Base-by-base conservation (phyloP, 2,888 invertebrate genomes). In the Synergus japonicus region DNA sequence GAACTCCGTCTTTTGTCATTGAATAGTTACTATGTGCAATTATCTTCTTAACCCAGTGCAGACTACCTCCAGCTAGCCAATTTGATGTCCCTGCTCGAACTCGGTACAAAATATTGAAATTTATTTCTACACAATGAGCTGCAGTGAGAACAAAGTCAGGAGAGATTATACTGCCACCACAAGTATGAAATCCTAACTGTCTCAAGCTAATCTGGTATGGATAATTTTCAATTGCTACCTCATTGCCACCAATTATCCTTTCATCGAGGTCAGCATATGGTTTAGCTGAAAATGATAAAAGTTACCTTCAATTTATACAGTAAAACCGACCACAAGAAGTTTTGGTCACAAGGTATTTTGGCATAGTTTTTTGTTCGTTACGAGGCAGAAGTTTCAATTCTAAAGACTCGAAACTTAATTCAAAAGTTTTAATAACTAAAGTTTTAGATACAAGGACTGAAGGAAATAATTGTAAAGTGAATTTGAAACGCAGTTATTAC, bases 171-270 rank as follows among this genome's bases (percentile, higher is more conserved):
- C 58, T 58, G 18, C 58, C 58, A 18, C 58, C 58, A 18, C 58
- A 58, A n/a, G 64, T 41, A 12, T 77, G 77, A 0, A 89, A 86
- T 1, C 93, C 93, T 12, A 86, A 83, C 41, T 85, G 87, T 7
- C 91, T 81, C 1, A 93, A 77, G 0, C 93, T 93, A 2, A 93
- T 92, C 84, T 94, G 94, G 84, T 93, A 93, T 0, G 94, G 94
- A 0, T 92, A 93, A 1, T 92, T 89, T 1, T 88, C 91, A 78
- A 94, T 94, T 18, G 92, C 91, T 0, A 93, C 91, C 67, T 92
- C 89, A 76, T 92, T 91, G 10, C 94, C 94, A 0, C 93, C 93
- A 0, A 93, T 93, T 58, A 94, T 93, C 9, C 58, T n/a, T 18
- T 18, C 58, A 58, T 58, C 18, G 18, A 18, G n/a, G 58, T 0